phyloP scores from a whole-genome alignment of 2,113 vertebrate species.

The Oenanthe oenanthe region DNA sequence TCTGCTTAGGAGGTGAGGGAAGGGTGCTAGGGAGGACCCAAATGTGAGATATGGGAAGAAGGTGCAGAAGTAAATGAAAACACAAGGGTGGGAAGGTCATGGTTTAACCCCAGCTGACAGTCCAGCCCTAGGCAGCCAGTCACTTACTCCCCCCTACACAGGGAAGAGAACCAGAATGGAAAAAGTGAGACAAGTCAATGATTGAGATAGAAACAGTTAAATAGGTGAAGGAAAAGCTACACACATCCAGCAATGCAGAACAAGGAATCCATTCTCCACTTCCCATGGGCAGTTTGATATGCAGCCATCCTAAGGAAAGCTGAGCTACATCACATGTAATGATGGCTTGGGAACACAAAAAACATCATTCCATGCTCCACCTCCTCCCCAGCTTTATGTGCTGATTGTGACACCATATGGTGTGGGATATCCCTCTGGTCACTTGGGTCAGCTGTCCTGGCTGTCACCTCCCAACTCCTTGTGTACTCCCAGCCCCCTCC shows the following conservation, averaged over 20 bases:
- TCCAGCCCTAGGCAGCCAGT: not conserved
- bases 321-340: not conserved
- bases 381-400: not conserved
- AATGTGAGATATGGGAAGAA: not conserved
- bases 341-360: not conserved
- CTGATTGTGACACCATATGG: not conserved
- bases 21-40: not conserved
- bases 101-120: not conserved
- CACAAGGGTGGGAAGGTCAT: rapidly evolving
- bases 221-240: not conserved
- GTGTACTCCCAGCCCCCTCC: not conserved
- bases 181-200: not conserved
- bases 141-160: not conserved
- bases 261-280: not conserved
- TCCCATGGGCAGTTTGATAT: not conserved
- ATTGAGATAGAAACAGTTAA: not conserved
- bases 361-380: not conserved
- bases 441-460: not conserved
- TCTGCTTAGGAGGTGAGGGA: not conserved
- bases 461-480: not conserved
- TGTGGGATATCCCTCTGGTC: not conserved
- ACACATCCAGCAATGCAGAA: not conserved
- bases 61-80: not conserved
- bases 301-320: not conserved
- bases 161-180: not conserved